These are phyloP conservation scores for Volucella inanis DNA, from an alignment of 2,888 invertebrate genomes.

Conservation along the genomic window DNA sequence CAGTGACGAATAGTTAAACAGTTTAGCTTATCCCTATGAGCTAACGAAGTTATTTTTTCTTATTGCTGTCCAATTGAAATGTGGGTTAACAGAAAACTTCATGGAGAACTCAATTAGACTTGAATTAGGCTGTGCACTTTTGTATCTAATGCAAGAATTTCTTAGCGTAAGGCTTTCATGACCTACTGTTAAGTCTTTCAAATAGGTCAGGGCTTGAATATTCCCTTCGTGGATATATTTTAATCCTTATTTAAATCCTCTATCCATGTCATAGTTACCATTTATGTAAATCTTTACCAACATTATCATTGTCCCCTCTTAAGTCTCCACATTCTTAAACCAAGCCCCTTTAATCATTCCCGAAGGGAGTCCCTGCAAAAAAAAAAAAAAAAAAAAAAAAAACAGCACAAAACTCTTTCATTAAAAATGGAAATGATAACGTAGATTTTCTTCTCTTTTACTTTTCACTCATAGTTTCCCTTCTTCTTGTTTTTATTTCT, in stretches of 20 bases:
- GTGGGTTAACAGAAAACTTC: too few species aligned
- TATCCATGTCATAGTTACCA: conserved; percentile 5
- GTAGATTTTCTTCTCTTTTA: conserved; percentile 31
- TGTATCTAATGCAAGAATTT: too few species aligned
- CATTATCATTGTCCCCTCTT: conserved; percentile 42
- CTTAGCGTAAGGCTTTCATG: too few species aligned
- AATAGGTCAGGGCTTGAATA: neutral
- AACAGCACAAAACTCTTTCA: conserved; percentile 45
- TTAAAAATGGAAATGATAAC: conserved; percentile 70
- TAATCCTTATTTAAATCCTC: conserved; percentile 30
- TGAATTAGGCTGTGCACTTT: too few species aligned
- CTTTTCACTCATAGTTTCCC: conserved; percentile 40
- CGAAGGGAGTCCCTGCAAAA: neutral
- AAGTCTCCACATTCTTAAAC: conserved; percentile 10
- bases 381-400: neutral
- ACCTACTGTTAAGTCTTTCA: too few species aligned
- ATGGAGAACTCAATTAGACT: too few species aligned
- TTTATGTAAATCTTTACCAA: conserved; percentile 24
- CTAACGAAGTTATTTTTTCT: too few species aligned
- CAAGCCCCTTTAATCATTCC: conserved; percentile 39
- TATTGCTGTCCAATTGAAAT: too few species aligned
- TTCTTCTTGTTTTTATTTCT: conserved; percentile 28
- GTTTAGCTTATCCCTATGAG: too few species aligned
- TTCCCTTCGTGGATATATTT: conserved; percentile 7
- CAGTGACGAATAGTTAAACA: too few species aligned